Conservation (phyloP, 2,888 invertebrate genomes). For the Caenorhabditis panamensis region DNA sequence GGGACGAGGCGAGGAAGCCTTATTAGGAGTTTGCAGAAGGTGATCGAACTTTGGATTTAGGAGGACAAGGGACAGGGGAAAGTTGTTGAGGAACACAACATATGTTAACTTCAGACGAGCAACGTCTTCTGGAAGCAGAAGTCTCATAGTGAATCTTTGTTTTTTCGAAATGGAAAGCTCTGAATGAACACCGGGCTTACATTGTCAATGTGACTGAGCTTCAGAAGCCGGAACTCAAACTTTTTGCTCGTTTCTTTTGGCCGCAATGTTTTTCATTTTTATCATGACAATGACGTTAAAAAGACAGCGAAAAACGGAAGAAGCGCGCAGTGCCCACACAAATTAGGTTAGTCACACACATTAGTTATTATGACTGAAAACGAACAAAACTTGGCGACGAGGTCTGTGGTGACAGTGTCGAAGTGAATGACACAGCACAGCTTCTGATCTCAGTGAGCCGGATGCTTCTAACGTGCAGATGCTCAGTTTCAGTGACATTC, state of each 20-base stretch:
- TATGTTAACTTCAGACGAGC: too few species aligned
- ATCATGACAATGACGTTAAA: slow-evolving; percentile 39
- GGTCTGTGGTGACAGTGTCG: background rate
- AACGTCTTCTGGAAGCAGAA: too few species aligned
- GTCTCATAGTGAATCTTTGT: too few species aligned
- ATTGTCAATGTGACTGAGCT: too few species aligned
- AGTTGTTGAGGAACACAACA: too few species aligned
- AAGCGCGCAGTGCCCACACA: background rate
- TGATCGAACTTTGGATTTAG: too few species aligned
- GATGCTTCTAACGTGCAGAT: slow-evolving; percentile 24
- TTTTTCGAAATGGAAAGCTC: too few species aligned
- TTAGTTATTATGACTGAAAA: background rate
- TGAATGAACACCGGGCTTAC: too few species aligned
- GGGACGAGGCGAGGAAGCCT: background rate
- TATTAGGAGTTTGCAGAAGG: background rate
- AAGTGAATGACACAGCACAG: background rate
- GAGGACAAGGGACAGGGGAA: too few species aligned
- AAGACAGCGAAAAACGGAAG: slow-evolving; percentile 10
- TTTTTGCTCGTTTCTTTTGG: background rate
- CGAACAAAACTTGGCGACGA: background rate
- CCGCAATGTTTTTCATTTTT: slow-evolving; percentile 10
- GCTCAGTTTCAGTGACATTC: slow-evolving; percentile 18
- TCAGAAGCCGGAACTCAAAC: background rate
- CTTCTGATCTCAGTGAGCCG: slow-evolving; percentile 16
- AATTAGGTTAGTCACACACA: slow-evolving; percentile 39